Evolutionary conservation across 2,888 invertebrate species (phyloP).

Genomic region (Eremobia ochroleuca): DNA sequence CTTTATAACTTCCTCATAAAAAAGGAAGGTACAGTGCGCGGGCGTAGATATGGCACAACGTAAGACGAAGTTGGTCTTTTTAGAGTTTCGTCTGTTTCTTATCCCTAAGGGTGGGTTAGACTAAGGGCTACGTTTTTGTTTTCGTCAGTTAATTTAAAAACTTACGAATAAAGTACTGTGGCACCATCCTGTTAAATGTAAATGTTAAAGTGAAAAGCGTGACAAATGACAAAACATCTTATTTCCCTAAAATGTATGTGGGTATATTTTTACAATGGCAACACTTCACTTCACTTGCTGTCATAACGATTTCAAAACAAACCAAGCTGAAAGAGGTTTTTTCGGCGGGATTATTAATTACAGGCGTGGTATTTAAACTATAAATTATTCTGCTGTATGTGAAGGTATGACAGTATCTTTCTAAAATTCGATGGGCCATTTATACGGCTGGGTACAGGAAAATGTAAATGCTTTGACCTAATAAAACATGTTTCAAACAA

Average conservation of each 20-base stretch:
- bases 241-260: background rate
- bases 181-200: background rate
- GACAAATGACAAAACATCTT: background rate
- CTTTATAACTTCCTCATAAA: slow-evolving; percentile 61
- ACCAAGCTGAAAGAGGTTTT: background rate
- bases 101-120: background rate
- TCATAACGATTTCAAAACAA: background rate
- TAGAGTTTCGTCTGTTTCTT: background rate
- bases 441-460: slow-evolving; percentile 7
- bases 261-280: background rate
- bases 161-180: background rate
- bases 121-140: background rate
- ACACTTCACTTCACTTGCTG: background rate
- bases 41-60: background rate
- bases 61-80: background rate
- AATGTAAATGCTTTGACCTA: slow-evolving; percentile 61
- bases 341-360: background rate
- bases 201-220: background rate
- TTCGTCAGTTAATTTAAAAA: background rate
- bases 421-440: background rate
- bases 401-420: background rate
- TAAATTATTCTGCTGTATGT: background rate
- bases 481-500: slow-evolving; percentile 58
- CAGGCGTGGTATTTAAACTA: background rate
- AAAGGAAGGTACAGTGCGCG: slow-evolving; percentile 14